Evolutionary conservation across 1,140 invertebrate species (phyloP).

Genomic region (Ceratosolen fusciceps): DNA sequence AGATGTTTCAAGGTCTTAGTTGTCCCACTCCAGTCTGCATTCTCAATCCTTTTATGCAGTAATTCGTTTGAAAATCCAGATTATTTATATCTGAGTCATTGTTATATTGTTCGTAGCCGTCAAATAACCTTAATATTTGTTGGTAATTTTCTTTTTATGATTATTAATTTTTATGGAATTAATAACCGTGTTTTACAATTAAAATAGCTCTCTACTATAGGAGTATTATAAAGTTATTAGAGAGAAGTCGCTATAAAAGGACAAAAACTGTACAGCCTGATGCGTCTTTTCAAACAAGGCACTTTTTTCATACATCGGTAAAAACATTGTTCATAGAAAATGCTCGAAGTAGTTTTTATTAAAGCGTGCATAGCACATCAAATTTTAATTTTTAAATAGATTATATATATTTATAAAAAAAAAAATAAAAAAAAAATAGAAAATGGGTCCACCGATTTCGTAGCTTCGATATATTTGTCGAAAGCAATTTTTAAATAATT

Average conservation of each 20-base stretch:
- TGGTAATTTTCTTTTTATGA: constrained; percentile 41
- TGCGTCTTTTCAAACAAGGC: constrained; percentile 13
- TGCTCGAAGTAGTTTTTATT: constrained; percentile 44
- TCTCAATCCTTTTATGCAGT: no score
- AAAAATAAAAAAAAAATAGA: no score
- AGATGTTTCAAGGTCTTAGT: no score
- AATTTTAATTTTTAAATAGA: constrained; percentile 46
- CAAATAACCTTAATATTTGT: constrained; percentile 38
- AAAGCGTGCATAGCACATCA: constrained; percentile 37
- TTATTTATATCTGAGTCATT: no score
- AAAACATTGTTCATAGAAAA: constrained; percentile 43
- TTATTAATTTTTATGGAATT: constrained; percentile 47
- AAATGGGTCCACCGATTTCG: constrained; percentile 46
- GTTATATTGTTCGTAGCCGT: constrained; percentile 43
- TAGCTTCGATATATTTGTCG: constrained; percentile 48
- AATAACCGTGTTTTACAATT: constrained; percentile 44
- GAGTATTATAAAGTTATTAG: constrained; percentile 37
- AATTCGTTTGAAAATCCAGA: no score
- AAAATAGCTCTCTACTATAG: constrained; percentile 49
- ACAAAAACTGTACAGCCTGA: constrained; percentile 42
- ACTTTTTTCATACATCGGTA: constrained; percentile 37
- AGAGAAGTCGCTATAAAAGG: neutral
- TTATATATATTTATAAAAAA: constrained; percentile 45
- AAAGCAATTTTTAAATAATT: constrained; percentile 42
- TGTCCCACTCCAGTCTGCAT: no score